Evolutionary conservation across 2,113 vertebrate genomes (phyloP).

Genomic region (Tragelaphus scriptus): DNA sequence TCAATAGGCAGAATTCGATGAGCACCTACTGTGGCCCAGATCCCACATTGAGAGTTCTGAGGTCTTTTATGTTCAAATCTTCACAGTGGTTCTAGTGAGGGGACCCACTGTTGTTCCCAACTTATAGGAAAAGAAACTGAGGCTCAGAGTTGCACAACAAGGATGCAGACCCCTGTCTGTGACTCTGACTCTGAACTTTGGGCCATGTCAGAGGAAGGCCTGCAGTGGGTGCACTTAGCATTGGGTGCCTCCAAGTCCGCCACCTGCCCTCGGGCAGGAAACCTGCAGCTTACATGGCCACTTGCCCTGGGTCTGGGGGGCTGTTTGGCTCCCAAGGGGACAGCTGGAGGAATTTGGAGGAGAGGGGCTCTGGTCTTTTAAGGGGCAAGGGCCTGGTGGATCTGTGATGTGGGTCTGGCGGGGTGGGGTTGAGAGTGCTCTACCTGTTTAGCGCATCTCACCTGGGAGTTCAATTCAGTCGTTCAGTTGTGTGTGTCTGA

Average conservation of each 20-base stretch:
- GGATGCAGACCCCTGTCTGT: neutral
- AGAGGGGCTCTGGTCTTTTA: neutral
- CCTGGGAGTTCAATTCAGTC: neutral
- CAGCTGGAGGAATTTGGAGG: neutral
- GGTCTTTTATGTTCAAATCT: neutral
- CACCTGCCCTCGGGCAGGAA: neutral
- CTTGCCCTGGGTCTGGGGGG: neutral
- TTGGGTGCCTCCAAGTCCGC: rapidly evolving
- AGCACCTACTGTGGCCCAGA: neutral
- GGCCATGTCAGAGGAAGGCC: neutral
- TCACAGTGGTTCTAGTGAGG: neutral
- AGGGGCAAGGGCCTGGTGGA: neutral
- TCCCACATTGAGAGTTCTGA: neutral
- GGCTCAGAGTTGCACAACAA: neutral
- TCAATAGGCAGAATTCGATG: neutral
- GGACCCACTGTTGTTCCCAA: neutral
- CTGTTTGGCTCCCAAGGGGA: neutral
- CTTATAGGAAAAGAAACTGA: neutral
- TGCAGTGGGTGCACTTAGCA: neutral
- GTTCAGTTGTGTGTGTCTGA: neutral
- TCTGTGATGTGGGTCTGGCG: neutral
- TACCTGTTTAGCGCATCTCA: neutral
- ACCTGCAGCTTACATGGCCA: neutral
- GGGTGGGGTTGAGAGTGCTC: neutral
- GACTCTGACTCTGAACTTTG: neutral